Base-by-base conservation (phyloP, 2,797 vertebrate genomes). In the Tenualosa thibaudeaui region DNA sequence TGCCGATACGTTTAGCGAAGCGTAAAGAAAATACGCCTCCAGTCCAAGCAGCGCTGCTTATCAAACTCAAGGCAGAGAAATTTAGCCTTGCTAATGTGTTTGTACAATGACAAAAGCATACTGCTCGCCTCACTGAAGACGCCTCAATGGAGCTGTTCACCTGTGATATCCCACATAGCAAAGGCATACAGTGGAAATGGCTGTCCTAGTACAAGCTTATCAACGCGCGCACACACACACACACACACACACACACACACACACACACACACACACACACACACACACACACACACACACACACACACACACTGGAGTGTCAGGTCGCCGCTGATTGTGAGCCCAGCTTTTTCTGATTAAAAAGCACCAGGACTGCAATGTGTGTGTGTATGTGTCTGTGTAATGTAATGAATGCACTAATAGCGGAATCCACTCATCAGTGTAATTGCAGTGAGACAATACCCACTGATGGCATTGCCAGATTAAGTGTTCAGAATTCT, bases 361-460 rank as follows among this genome's bases (percentile, higher is more conserved):
- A 84, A 85, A 75, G 60, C 49, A 71, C 81, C 26, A 60, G 81
- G 53, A 49, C 86, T 68, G 68, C 71, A 62, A 22, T 81, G 46
- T 10, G 81, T 87, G 84, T 82, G 84, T 82, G 83, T 81, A 40
- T 6, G 81, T 87, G 82, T 82, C 81, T 43, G 51, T 37, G 78
- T 84, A 82, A 87, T 84, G 81, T 86, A 89, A 88, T 90, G 87
- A 89, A 87, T 58, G 82, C 86, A 68, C 86, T 89, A 90, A 89
- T 87, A 86, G 88, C 84, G 86, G 86, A 86, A 90, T 87, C 82
- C 81, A 86, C 86, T 88, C 87, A 89, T 89, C 87, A 89, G 84
- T 84, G 84, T 88, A 89, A 88, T 88, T 91, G 89, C 86, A 86
- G 81, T 46, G 84, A 90, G 88, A 90, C 87, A 90, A 91, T 89